Evolutionary conservation across 1,140 invertebrate genomes (phyloP), one percentile per base, ranked within the genome.

Genomic region (Drosophila triauraria): DNA sequence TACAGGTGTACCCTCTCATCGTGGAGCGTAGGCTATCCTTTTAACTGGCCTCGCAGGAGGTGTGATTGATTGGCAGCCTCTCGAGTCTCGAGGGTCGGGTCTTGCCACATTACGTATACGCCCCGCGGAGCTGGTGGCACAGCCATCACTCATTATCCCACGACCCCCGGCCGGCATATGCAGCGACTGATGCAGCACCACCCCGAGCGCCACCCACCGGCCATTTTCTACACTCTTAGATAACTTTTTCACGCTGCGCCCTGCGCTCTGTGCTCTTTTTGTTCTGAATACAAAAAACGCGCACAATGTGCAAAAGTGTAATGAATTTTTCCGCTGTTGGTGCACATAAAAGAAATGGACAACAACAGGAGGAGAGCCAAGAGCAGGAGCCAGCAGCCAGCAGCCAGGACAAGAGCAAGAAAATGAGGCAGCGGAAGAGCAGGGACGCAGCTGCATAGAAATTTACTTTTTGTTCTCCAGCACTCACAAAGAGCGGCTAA

Each of bases 281-380:
- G 80, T 90, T 88, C 67, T 70, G 53, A 78, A 69, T 64, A 87
- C 51, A 82, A 87, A 56, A 85, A 87, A 84, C 69, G 75, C 71
- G 72, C 74, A 76, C 63, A 76, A 80, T 82, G 74, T 84, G 78
- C 68, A 84, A 86, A 83, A 79, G 77, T 90, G 77, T 87, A 90
- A 87, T 87, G 85, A 87, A 87, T 87, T 87, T 87, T 90, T 87
- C 80, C 84, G 84, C 77, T 87, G 72, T 87, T 77, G 75, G 35
- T 75, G 83, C 77, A 84, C 64, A 87, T 70, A 90, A 87, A 88
- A 87, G 72, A 84, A 87, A 80, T 78, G 67, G 80, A 80, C 84
- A 74, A 77, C 68, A 85, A 60, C 67, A 72, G 65, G 53, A 44
- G 27, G 27, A 12, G 9, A 10, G 32, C 32, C 32, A 2, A 6